phyloP scores from a whole-genome alignment of 2,113 vertebrate species.

The Ptychochromis oligacanthus region DNA sequence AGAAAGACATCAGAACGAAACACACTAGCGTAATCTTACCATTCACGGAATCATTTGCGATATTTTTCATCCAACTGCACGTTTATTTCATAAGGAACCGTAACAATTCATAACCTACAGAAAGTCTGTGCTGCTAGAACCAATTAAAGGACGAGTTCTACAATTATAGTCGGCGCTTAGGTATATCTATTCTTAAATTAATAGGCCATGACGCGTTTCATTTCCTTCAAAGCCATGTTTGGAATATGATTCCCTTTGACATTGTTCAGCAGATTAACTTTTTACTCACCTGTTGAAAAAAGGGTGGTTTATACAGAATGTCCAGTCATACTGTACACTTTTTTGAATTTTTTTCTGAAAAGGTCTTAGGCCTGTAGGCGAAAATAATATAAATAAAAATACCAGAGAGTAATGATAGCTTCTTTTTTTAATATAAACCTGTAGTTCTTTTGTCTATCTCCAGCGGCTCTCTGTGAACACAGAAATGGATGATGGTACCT shows the following conservation, averaged over 20 bases:
- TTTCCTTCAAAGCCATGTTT: not conserved
- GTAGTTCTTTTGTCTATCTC: not conserved
- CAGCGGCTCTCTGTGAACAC: not conserved
- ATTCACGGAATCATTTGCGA: no score
- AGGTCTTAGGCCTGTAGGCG: not conserved
- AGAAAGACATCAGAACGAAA: not conserved
- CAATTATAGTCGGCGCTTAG: no score
- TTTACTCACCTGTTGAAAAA: not conserved
- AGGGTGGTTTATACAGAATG: not conserved
- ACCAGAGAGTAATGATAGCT: no score
- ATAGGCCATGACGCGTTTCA: not conserved
- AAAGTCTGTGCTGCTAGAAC: no score
- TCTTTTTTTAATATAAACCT: no score
- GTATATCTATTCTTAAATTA: not conserved
- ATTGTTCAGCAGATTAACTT: not conserved
- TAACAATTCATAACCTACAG: no score
- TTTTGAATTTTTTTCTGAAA: not conserved
- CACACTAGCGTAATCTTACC: accelerated
- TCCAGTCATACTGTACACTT: not conserved
- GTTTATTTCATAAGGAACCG: no score
- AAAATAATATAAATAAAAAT: not conserved
- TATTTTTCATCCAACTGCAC: no score
- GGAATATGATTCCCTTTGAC: not conserved
- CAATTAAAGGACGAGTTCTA: no score
- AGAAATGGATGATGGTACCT: not conserved